Evolutionary conservation across 92 coral and sea anemone species (phyloP).

Genomic region (Zoanthus gigantus): DNA sequence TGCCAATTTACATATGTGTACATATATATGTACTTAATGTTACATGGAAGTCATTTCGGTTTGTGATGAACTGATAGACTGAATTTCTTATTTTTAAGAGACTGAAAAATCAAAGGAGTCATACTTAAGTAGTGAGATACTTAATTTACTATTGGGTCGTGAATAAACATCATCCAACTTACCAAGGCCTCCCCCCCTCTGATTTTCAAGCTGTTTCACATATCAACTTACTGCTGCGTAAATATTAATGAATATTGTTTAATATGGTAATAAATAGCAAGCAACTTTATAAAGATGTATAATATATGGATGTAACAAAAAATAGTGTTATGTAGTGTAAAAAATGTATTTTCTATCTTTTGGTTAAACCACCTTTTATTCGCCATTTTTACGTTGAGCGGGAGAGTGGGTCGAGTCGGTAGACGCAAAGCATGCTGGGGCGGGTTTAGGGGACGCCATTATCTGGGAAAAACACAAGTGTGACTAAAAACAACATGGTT

Average conservation of each 20-base stretch:
- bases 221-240: neutral
- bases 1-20: neutral
- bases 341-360: too few relatives aligned
- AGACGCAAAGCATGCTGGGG: constrained; percentile 48
- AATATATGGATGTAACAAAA: too few relatives aligned
- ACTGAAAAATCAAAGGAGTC: constrained; percentile 3
- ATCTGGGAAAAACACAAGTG: neutral
- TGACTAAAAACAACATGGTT: constrained; percentile 37
- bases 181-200: neutral
- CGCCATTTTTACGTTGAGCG: constrained; percentile 15
- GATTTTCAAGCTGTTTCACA: neutral
- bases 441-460: constrained; percentile 51
- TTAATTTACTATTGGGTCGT: neutral
- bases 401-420: constrained; percentile 42
- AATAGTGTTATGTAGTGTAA: too few relatives aligned
- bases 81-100: neutral
- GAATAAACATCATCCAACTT: neutral
- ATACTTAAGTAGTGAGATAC: neutral
- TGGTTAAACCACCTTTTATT: too few relatives aligned
- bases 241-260: neutral
- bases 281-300: too few relatives aligned
- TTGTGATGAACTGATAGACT: constrained; percentile 18
- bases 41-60: neutral
- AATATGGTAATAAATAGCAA: neutral
- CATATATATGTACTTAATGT: neutral